Base-by-base conservation (phyloP, 2,888 invertebrate genomes). In the Sclerodermus sp. region DNA sequence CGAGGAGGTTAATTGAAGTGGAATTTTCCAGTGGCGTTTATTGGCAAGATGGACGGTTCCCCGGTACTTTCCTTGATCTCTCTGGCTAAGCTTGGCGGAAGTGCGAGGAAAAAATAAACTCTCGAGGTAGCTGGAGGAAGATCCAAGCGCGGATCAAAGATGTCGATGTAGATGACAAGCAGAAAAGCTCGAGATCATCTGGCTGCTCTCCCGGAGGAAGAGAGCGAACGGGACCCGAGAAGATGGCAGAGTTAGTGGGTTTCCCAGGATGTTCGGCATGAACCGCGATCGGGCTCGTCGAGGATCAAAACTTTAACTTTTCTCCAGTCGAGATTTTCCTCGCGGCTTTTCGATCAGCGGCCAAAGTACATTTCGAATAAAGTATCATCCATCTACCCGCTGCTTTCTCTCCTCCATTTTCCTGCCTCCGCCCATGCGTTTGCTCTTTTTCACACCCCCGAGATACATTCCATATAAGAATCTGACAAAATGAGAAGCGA, bases 291-390 rank as follows among this genome's bases (percentile, higher is more conserved):
- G 36, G n/a, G 37, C 34, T 46, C 49, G 42, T 38, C 9, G 32
- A 42, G 46, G 46, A 50, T 50, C 46, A 50, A 41, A 50, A 50
- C 49, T 49, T 49, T 46, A 46, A 49, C 49, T 50, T 46, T 23
- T 50, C 18, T 31, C 30, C 15, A 15, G 12, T 32, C 41, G 34
- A 46, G 49, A 50, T 47, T 50, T 50, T 50, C 46, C 46, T 13
- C 30, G n/a, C 36, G 13, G 46, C 29, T n/a, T 17, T 41, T 23
- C 34, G 34, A 34, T 34, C 34, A 34, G 34, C 34, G 12, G 34
- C 34, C 13, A 34, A 34, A 34, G 6, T 34, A 34, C 34, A 34
- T 34, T 13, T 34, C 34, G 34, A 4, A 34, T 34, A 34, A 34
- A 8, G 34, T 34, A 34, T 13, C 13, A 12, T 34, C 34, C 34